Evolutionary conservation across 2,113 vertebrate species (phyloP).

Genomic region (Brevimyrus niger): DNA sequence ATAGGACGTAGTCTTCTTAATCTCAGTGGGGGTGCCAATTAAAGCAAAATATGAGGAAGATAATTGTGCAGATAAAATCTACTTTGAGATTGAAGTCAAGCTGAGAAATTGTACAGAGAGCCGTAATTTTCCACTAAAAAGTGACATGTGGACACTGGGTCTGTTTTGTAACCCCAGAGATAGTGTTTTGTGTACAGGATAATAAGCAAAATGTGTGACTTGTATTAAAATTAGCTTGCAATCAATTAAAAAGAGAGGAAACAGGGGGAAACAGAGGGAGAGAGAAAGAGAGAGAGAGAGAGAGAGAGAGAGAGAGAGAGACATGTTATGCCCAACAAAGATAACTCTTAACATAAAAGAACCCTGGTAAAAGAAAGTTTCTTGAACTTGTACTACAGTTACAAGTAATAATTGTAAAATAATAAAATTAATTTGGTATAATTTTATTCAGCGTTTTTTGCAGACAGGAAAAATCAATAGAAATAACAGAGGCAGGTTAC

Average conservation of each 20-base stretch:
- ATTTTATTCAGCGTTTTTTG: background rate
- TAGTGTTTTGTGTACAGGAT: constrained; percentile 26
- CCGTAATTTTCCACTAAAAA: constrained; percentile 71
- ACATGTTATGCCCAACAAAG: background rate
- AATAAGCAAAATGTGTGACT: constrained; percentile 31
- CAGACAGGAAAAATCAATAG: background rate
- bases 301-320: background rate
- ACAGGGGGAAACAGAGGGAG: background rate
- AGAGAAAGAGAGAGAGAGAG: background rate
- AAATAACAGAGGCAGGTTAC: background rate
- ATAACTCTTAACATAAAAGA: background rate
- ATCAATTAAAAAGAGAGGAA: constrained; percentile 4
- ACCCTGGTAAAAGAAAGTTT: background rate
- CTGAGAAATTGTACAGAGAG: constrained; percentile 65
- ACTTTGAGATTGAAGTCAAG: constrained; percentile 58
- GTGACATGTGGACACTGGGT: constrained; percentile 53
- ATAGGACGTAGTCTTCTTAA: constrained; percentile 62
- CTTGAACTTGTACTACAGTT: background rate
- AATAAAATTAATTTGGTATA: background rate
- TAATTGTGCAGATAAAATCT: constrained; percentile 71
- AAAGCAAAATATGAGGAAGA: constrained; percentile 67
- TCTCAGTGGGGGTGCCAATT: constrained; percentile 64
- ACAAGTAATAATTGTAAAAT: background rate
- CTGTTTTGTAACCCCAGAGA: constrained; percentile 37
- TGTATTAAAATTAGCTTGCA: constrained; percentile 13